Percentiles rank a stretch among this genome's conserved stretches.
Evolutionary conservation across 1,140 invertebrate genomes (phyloP).

Genomic region (Apis dorsata): DNA sequence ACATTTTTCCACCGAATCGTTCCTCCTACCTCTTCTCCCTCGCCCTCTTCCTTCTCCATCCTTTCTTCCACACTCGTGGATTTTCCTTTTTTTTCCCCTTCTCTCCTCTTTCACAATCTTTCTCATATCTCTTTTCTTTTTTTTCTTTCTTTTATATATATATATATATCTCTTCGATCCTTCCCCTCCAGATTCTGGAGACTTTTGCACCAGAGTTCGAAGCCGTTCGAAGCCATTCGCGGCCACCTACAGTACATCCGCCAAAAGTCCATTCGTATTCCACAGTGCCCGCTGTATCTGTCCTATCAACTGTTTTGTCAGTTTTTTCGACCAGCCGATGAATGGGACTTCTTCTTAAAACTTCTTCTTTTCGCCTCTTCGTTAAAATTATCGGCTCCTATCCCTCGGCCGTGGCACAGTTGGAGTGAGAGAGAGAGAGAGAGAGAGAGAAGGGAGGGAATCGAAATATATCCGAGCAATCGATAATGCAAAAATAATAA

Average conservation of each 20-base stretch:
- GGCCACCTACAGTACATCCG: constrained; percentile 56
- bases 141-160: neutral
- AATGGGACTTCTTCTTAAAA: constrained; percentile 76
- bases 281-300: constrained; percentile 69
- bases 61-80: constrained; percentile 6
- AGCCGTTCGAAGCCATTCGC: constrained; percentile 50
- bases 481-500: constrained; percentile 67
- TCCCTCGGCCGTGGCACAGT: neutral
- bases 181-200: constrained; percentile 32
- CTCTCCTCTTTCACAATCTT: constrained; percentile 29
- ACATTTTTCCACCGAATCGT: constrained; percentile 67
- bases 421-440: neutral
- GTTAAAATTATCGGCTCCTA: constrained; percentile 72
- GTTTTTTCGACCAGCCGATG: constrained; percentile 71
- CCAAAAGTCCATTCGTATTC: constrained; percentile 74
- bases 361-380: constrained; percentile 65
- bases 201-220: constrained; percentile 38
- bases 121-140: constrained; percentile 23
- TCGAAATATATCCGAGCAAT: constrained; percentile 20
- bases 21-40: constrained; percentile 20
- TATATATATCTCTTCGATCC: constrained; percentile 29
- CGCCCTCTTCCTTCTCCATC: neutral
- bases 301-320: constrained; percentile 80
- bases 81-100: neutral
- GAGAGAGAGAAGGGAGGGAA: neutral